Base-by-base conservation (phyloP, 2,888 invertebrate species). In the Lysandra coridon region DNA sequence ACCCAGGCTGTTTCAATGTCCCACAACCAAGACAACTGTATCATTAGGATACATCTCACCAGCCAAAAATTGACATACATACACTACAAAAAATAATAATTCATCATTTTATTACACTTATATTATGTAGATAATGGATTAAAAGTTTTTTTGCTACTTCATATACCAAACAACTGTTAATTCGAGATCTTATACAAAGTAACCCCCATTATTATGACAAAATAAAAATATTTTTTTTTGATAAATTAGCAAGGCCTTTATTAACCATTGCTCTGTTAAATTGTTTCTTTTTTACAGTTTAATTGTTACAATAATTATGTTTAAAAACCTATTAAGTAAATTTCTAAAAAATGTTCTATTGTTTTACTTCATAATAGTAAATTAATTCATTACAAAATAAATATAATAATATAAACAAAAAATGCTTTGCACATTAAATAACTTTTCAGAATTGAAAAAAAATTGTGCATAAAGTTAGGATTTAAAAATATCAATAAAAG, bases 361-460 rank as follows among this genome's bases (percentile, higher is more conserved):
- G 14, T 69, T 69, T 69, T 69, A 4, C 81, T 82, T 74, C 75
- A 78, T 80, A 76, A 75, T 14, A 78, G 44, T 79, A 49, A 49
- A 75, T 23, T 49, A 44, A 44, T 73, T 49, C 17, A 76, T 33
- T 74, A 17, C 74, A 23, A 74, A 62, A 37, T 4, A 33, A 69
- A 69, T 69, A 37, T 14, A 64, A 12, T 30, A 30, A 12, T 30
- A 30, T 30, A 62, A 4, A 2, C 12, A 33, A 33, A 12, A 69
- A 69, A 69, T 69, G 33, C 14, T 69, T 37, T 69, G 69, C 33
- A 69, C 33, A 33, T 4, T 30, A 30, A 64, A 64, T 0, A 33
- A 33, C 30, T 69, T 69, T 69, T 6, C 33, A 5, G 69, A 33
- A 33, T 30, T 14, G 4, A 69, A 69, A 33, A 33, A 69, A 5